Conservation (phyloP, 2,113 vertebrate genomes). For the Vicugna pacos region DNA sequence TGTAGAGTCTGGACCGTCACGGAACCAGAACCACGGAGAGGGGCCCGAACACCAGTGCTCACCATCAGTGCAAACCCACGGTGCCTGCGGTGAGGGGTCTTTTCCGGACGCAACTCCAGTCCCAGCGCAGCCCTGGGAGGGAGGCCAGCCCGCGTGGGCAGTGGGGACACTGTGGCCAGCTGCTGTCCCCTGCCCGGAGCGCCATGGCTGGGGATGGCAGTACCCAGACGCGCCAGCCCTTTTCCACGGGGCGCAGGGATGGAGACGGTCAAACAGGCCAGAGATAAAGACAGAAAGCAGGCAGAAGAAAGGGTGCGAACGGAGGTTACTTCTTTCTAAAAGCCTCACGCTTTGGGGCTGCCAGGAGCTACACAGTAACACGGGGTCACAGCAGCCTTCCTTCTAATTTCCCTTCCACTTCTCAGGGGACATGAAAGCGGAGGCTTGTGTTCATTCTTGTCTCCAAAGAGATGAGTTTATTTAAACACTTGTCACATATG, state of each 20-base stretch:
- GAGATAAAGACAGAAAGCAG: neutral
- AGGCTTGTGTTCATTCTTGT: neutral
- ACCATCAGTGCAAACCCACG: accelerated
- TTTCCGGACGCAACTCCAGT: no score
- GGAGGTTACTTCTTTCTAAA: neutral
- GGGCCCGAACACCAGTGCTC: no score
- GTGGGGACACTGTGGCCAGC: no score
- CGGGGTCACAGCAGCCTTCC: neutral
- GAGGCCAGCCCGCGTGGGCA: no score
- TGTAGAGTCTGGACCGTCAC: no score
- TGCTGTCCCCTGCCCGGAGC: neutral
- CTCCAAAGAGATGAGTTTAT: neutral
- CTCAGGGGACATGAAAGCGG: neutral
- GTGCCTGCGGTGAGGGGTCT: neutral
- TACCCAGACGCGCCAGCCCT: no score
- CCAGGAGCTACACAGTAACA: no score
- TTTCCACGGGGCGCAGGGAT: no score
- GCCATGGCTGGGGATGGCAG: neutral
- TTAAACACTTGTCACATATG: neutral
- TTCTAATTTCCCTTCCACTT: neutral
- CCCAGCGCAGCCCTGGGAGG: no score
- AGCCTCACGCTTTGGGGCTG: accelerated
- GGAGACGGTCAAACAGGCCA: no score
- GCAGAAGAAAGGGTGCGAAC: neutral
- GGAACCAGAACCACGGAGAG: no score